Conservation (phyloP, 2,113 vertebrate genomes). For the Hystrix cristata region DNA sequence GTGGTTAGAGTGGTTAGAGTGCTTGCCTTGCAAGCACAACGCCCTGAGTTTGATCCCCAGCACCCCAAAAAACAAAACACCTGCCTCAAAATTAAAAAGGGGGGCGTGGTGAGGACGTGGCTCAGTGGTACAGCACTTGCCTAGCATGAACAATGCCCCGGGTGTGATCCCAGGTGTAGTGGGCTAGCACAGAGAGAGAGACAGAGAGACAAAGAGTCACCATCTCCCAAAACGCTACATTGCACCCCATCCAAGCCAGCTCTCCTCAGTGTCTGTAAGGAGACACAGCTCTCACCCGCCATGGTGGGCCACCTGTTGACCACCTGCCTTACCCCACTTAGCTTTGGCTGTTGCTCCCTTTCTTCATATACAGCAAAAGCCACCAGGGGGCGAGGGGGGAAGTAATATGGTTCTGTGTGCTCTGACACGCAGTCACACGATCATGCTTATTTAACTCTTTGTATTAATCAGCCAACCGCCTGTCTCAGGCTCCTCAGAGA, state of each 20-base stretch:
- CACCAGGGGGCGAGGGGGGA: too few species aligned
- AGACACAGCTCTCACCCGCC: background rate
- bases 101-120: background rate
- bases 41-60: too few species aligned
- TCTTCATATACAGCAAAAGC: background rate
- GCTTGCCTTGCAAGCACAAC: too few species aligned
- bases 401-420: background rate
- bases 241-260: background rate
- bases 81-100: background rate
- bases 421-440: background rate
- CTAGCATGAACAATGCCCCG: background rate
- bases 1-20: too few species aligned
- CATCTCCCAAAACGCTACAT: background rate
- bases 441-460: background rate
- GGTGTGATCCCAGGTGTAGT: background rate
- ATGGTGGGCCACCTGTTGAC: rapidly evolving
- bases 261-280: rapidly evolving
- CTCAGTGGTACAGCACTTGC: background rate
- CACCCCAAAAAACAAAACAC: background rate
- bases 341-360: background rate
- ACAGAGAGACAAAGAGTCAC: background rate
- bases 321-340: background rate
- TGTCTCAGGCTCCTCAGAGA: background rate
- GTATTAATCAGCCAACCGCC: background rate
- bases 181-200: background rate